A percentile compares a stretch with the other conserved stretches of the same genome.
These are phyloP conservation scores for Mycalesis mineus DNA, from an alignment of 2,888 invertebrate species.

Conservation along the genomic window DNA sequence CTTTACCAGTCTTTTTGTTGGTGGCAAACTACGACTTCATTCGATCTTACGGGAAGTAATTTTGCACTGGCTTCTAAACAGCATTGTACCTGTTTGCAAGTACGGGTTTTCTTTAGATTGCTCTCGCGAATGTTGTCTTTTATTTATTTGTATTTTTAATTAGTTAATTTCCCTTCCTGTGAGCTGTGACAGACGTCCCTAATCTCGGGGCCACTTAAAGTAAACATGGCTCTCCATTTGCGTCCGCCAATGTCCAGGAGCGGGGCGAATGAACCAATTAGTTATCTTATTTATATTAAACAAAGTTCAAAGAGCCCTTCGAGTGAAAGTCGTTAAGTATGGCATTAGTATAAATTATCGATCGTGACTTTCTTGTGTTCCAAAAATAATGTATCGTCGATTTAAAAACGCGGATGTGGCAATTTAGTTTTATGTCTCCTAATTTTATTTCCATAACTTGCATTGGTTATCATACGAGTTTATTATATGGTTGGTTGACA, in stretches of 20 bases:
- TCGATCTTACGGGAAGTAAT: no score
- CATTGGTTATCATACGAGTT: not conserved
- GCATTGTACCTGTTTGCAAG: not conserved
- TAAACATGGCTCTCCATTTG: constrained; percentile 28
- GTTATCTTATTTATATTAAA: constrained; percentile 27
- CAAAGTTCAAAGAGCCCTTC: constrained; percentile 29
- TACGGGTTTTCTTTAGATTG: not conserved
- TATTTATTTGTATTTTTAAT: constrained; percentile 22
- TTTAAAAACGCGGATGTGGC: not conserved
- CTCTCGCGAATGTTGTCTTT: not conserved
- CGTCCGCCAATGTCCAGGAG: constrained; percentile 28
- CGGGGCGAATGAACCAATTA: constrained; percentile 32
- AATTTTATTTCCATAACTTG: not conserved
- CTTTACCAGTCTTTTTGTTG: no score
- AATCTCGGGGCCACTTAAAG: constrained; percentile 30
- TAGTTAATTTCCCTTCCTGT: constrained; percentile 16
- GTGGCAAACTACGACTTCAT: no score
- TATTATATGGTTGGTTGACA: not conserved
- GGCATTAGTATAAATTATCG: constrained; percentile 10
- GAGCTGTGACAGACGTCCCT: constrained; percentile 28
- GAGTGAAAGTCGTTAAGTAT: constrained; percentile 23
- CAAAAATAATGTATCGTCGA: not conserved
- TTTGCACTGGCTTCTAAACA: no score
- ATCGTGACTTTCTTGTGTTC: constrained; percentile 3
- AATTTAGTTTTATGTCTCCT: not conserved